Conservation (phyloP, 1,140 invertebrate species). For the Ridgeia piscesae region DNA sequence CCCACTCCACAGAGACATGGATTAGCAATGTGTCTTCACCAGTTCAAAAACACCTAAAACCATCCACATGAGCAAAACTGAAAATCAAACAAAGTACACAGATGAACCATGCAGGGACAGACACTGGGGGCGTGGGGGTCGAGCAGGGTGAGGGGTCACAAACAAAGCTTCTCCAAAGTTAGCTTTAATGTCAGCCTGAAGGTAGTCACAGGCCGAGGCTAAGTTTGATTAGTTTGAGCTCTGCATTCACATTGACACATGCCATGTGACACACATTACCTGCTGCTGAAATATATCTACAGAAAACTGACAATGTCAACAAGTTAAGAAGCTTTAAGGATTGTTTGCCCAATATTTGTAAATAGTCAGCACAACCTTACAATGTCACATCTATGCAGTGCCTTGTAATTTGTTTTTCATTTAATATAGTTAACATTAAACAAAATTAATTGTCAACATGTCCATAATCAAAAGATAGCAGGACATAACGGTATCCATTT, state of each 20-base stretch:
- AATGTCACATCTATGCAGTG: too few species aligned
- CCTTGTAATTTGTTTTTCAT: too few species aligned
- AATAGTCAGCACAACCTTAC: too few species aligned
- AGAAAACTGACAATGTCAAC: too few species aligned
- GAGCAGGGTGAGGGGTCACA: neutral
- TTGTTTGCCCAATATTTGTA: too few species aligned
- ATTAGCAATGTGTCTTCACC: neutral
- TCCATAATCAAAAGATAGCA: too few species aligned
- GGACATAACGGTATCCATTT: too few species aligned
- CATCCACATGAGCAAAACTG: conserved; percentile 19
- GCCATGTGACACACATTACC: neutral
- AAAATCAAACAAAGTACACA: conserved; percentile 46
- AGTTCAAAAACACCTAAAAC: neutral
- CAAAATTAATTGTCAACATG: too few species aligned
- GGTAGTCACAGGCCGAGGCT: neutral
- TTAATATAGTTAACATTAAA: too few species aligned
- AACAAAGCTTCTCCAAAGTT: neutral
- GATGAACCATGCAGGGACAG: neutral
- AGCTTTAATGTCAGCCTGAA: neutral
- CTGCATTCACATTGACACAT: neutral
- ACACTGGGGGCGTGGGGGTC: neutral
- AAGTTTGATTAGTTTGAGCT: neutral
- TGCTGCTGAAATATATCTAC: neutral
- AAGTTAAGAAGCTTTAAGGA: too few species aligned
- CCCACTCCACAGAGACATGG: neutral